These are phyloP conservation scores for Piscicola geometra DNA, from an alignment of 2,888 invertebrate species.

Conservation along the genomic window DNA sequence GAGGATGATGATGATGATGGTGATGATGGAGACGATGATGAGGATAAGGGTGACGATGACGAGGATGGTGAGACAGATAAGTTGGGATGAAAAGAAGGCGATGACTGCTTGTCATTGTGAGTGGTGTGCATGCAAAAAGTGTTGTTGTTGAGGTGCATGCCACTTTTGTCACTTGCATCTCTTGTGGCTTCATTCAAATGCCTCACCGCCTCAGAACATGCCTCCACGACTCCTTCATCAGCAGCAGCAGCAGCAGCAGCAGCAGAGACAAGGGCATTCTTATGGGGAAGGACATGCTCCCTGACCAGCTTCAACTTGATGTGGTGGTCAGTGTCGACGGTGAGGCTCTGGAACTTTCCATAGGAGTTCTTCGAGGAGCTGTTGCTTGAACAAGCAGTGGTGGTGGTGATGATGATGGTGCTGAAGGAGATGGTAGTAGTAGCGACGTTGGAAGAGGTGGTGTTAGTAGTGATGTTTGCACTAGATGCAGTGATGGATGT, in stretches of 20 bases:
- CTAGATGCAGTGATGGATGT: too few species aligned
- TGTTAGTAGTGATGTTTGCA: too few species aligned
- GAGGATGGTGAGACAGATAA: not conserved
- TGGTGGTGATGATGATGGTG: not conserved
- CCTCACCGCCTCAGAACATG: too few species aligned
- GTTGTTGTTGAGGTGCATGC: not conserved
- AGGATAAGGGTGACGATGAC: not conserved
- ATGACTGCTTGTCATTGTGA: not conserved
- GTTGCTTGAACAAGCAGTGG: not conserved
- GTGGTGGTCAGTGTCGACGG: not conserved
- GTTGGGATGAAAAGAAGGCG: not conserved
- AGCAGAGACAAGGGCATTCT: not conserved
- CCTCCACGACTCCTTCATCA: too few species aligned
- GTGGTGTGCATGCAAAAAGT: too few species aligned
- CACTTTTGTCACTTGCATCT: not conserved
- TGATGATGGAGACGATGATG: not conserved
- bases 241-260: too few species aligned
- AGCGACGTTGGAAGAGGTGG: not conserved
- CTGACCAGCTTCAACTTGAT: conserved; percentile 7
- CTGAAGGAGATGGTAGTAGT: not conserved
- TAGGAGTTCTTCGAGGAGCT: not conserved
- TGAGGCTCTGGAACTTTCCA: not conserved
- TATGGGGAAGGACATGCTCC: not conserved
- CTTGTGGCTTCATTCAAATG: too few species aligned
- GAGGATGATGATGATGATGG: not conserved